Conservation (phyloP, 1,140 invertebrate species). For the Drosophila murphyi region DNA sequence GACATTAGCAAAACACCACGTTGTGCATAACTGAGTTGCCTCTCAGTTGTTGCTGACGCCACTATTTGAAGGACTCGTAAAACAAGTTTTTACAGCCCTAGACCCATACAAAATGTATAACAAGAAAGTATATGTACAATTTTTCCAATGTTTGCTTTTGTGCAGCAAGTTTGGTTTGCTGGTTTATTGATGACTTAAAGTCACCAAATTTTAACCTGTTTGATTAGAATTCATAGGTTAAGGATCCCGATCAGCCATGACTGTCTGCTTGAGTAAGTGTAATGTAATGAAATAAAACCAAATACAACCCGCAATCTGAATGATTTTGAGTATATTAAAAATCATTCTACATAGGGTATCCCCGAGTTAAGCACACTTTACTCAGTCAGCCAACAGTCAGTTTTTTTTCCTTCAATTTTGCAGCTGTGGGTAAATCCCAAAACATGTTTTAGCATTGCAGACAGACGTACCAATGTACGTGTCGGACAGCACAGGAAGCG, state of each 20-base stretch:
- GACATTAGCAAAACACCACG: background rate
- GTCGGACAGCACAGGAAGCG: conserved; percentile 2
- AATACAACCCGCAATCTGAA: no score
- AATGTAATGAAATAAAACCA: no score
- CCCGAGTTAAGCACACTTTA: no score
- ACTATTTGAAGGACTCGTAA: background rate
- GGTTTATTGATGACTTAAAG: no score
- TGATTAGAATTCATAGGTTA: no score
- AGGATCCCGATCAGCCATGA: no score
- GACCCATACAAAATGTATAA: background rate
- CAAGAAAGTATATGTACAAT: no score
- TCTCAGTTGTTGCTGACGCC: conserved; percentile 1
- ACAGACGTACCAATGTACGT: conserved; percentile 7
- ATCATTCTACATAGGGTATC: background rate
- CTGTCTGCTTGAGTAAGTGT: no score
- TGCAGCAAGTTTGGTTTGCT: no score
- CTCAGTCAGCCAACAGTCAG: background rate
- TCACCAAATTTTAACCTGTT: no score
- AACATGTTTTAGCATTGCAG: conserved; percentile 11
- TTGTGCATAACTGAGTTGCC: background rate
- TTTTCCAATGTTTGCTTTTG: no score
- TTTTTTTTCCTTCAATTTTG: background rate
- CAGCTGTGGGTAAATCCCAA: background rate
- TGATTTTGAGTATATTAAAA: no score
- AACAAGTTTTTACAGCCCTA: background rate